Conservation (phyloP, 2,113 vertebrate species). For the Psammodynastes pulverulentus region DNA sequence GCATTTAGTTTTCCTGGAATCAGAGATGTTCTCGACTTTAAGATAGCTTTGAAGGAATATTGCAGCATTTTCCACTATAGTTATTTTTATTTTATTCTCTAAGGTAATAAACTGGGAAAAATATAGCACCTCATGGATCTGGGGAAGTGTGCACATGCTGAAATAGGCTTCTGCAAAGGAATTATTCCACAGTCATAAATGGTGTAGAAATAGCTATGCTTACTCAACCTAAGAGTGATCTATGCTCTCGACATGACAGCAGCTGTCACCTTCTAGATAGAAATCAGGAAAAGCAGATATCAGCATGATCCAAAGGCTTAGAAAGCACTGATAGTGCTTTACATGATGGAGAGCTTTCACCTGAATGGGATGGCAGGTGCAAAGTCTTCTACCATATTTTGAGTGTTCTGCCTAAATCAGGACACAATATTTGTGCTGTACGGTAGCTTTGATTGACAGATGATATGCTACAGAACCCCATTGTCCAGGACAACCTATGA, state of each 20-base stretch:
- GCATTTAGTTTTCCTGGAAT: slow-evolving; percentile 24
- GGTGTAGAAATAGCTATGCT: background rate
- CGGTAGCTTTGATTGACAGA: background rate
- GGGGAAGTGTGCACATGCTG: background rate
- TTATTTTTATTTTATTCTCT: background rate
- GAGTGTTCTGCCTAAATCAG: background rate
- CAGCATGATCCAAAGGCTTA: background rate
- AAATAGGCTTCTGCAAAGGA: background rate
- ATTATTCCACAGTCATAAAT: background rate
- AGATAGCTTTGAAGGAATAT: slow-evolving; percentile 34
- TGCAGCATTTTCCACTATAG: background rate
- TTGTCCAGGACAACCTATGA: background rate
- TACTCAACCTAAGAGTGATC: background rate
- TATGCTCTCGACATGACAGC: background rate
- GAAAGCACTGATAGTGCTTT: background rate
- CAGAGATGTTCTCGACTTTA: slow-evolving; percentile 28
- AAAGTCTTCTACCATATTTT: background rate
- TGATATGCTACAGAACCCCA: background rate
- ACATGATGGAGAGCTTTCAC: background rate
- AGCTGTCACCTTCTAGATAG: background rate
- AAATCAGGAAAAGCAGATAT: background rate
- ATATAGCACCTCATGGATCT: background rate
- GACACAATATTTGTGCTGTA: background rate
- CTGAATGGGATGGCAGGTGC: background rate
- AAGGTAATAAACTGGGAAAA: background rate